Evolutionary conservation across 2,888 invertebrate species (phyloP).

Genomic region (Sphaerophoria taeniata): DNA sequence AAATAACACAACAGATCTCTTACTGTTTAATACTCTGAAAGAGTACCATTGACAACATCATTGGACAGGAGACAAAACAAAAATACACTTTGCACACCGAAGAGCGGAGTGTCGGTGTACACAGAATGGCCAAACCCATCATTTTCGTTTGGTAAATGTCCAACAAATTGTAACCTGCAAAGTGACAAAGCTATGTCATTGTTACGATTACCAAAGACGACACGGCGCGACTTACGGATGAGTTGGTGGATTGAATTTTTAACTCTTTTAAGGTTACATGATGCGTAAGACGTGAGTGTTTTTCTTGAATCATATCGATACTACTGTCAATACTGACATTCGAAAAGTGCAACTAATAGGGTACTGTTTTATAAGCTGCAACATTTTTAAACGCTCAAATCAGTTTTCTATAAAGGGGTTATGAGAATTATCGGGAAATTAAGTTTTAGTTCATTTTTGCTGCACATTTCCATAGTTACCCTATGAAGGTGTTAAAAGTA

Average conservation of each 20-base stretch:
- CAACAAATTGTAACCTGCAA: constrained; percentile 36
- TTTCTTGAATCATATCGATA: constrained; percentile 36
- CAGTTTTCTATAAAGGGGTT: too few relatives aligned
- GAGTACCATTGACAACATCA: constrained; percentile 63
- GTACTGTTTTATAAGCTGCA: background rate
- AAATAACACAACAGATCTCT: constrained; percentile 4
- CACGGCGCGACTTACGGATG: constrained; percentile 1
- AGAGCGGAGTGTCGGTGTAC: constrained; percentile 39
- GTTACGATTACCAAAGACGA: constrained; percentile 44
- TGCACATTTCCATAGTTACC: background rate
- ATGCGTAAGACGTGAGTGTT: constrained; percentile 58
- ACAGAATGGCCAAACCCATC: constrained; percentile 37
- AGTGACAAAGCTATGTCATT: constrained; percentile 55
- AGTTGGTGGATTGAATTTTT: constrained; percentile 51
- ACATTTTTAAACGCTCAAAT: too few relatives aligned
- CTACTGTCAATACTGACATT: constrained; percentile 40
- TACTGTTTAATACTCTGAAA: constrained; percentile 58
- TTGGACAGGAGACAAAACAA: constrained; percentile 28
- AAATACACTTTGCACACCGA: background rate
- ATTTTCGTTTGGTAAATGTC: constrained; percentile 58
- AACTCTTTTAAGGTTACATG: constrained; percentile 37
- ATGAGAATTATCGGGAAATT: too few relatives aligned
- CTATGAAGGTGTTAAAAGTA: background rate
- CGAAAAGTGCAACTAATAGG: constrained; percentile 4
- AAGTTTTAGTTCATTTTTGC: too few relatives aligned